Evolutionary conservation across 2,113 vertebrate species (phyloP).

Genomic region (Corythornis madagascariensis): DNA sequence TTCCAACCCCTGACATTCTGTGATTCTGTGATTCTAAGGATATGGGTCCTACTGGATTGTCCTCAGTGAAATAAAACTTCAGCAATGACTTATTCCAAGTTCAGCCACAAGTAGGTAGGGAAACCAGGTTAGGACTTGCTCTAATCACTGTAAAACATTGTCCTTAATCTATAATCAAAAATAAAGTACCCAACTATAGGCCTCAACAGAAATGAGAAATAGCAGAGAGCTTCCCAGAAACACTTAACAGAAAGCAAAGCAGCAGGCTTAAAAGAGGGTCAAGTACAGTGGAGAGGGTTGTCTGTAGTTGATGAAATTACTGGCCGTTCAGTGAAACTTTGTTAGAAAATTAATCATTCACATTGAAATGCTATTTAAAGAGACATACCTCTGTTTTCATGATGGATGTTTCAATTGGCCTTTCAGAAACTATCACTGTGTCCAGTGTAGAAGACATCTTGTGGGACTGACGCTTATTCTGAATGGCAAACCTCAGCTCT

Average conservation of each 20-base stretch:
- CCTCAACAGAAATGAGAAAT: not conserved
- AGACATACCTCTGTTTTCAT: conserved; percentile 82
- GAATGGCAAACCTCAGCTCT: conserved; percentile 92
- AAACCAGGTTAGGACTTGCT: not conserved
- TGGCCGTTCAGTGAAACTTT: not conserved
- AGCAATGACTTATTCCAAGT: not conserved
- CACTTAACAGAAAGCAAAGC: not conserved
- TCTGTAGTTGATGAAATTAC: not conserved
- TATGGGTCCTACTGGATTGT: rapidly evolving
- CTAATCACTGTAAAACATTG: not conserved
- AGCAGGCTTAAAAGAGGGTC: not conserved
- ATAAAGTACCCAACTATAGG: not conserved
- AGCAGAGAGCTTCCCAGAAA: not conserved
- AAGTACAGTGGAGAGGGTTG: not conserved
- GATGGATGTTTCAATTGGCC: conserved; percentile 59
- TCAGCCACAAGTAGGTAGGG: not conserved
- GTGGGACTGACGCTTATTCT: conserved; percentile 85
- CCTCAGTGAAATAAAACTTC: not conserved
- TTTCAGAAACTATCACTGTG: conserved; percentile 79
- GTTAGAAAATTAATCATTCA: not conserved
- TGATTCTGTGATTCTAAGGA: too few species aligned
- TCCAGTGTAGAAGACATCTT: conserved; percentile 83
- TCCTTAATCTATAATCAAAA: not conserved
- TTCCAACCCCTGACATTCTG: too few species aligned
- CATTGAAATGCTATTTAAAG: not conserved